These are phyloP conservation scores for Tuberolachnus salignus DNA, from an alignment of 2,888 invertebrate species.

Conservation along the genomic window DNA sequence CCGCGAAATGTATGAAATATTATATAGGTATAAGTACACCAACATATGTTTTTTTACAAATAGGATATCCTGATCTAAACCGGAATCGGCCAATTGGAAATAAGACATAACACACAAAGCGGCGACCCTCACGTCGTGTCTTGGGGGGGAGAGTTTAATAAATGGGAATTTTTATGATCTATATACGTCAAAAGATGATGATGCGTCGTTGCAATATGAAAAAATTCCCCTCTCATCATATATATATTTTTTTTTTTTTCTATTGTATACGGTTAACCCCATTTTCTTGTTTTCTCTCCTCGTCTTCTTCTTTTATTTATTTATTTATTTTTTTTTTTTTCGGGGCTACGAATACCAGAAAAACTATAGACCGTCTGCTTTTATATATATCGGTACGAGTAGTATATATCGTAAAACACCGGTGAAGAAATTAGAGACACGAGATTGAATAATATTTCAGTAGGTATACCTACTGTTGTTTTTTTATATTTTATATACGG, in stretches of 20 bases:
- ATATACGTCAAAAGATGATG: constrained; percentile 54
- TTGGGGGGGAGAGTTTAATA: constrained; percentile 51
- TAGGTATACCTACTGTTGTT: constrained; percentile 3
- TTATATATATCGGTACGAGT: not conserved
- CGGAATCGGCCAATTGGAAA: constrained; percentile 56
- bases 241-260: not conserved
- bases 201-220: constrained; percentile 42
- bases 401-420: not conserved
- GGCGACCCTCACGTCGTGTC: constrained; percentile 22
- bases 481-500: constrained; percentile 37
- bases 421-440: constrained; percentile 39
- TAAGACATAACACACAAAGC: constrained; percentile 49
- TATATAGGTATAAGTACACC: not conserved
- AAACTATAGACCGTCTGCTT: constrained; percentile 40
- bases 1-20: constrained; percentile 3
- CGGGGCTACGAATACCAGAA: constrained; percentile 21
- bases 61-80: constrained; percentile 52
- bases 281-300: constrained; percentile 36
- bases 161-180: constrained; percentile 51
- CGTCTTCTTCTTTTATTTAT: no score
- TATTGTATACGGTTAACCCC: constrained; percentile 52
- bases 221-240: constrained; percentile 49
- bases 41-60: constrained; percentile 17
- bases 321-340: constrained; percentile 19
- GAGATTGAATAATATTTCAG: constrained; percentile 36